phyloP scores from a whole-genome alignment of 2,888 invertebrate species.

The Drosophila prolongata region DNA sequence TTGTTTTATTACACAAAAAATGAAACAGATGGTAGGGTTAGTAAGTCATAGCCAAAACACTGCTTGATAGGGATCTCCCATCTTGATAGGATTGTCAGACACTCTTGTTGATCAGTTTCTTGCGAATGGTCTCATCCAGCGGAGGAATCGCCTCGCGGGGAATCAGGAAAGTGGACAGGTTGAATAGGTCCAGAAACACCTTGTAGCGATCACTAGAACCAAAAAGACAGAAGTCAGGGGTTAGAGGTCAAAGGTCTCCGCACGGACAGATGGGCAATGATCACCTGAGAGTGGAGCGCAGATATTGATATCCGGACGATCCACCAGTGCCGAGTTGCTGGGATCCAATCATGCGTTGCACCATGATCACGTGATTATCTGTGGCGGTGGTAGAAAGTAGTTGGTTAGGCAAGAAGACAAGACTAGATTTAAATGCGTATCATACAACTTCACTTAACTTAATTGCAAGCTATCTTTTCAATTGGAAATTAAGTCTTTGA shows the following conservation, averaged over 20 bases:
- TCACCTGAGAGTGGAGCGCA: conserved; percentile 97
- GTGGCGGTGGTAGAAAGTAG: conserved; percentile 56
- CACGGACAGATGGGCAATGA: background rate
- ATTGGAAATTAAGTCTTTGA: no score
- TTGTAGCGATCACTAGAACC: conserved; percentile 96
- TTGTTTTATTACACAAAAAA: conserved; percentile 11
- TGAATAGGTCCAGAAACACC: conserved; percentile 98
- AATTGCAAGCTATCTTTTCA: no score
- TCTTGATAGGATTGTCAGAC: conserved; percentile 29
- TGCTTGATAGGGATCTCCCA: no score
- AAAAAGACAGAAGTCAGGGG: conserved; percentile 68
- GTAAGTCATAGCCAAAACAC: background rate
- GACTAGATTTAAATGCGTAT: background rate
- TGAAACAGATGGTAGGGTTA: background rate
- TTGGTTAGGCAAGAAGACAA: conserved; percentile 1
- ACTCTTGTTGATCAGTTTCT: conserved; percentile 72
- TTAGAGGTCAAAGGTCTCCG: background rate
- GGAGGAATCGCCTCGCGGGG: conserved; percentile 96
- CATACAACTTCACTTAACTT: background rate
- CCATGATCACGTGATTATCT: conserved; percentile 99
- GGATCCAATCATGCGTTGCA: conserved; percentile 99
- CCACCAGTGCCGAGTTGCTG: conserved; percentile 98
- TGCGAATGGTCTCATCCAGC: conserved; percentile 90
- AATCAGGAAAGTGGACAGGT: conserved; percentile 97
- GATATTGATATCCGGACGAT: conserved; percentile 98